Percentiles rank a stretch among this genome's conserved stretches.
These are phyloP conservation scores for Drosophila bunnanda DNA, from an alignment of 2,888 invertebrate genomes.

Conservation along the genomic window DNA sequence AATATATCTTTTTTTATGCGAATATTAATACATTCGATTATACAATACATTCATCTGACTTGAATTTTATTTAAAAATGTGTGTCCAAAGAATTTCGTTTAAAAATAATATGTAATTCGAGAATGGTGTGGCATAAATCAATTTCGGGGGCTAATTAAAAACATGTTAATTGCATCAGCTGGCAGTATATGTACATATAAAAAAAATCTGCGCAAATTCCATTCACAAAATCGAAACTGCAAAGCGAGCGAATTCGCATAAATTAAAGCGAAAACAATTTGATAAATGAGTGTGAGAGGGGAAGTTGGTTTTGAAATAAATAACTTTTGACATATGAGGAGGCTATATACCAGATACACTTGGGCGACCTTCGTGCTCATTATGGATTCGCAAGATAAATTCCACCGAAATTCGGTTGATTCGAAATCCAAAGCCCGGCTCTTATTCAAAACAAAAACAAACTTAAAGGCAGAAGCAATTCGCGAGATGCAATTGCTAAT, in stretches of 20 bases:
- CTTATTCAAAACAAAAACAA: conserved; percentile 11
- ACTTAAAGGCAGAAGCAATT: conserved; percentile 44
- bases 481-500: conserved; percentile 70
- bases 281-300: conserved; percentile 56
- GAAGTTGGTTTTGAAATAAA: conserved; percentile 54
- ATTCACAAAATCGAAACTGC: conserved; percentile 40
- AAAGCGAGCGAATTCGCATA: conserved; percentile 27
- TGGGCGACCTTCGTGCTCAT: conserved; percentile 70
- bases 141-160: conserved; percentile 69
- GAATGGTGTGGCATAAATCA: conserved; percentile 69
- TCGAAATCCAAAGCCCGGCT: conserved; percentile 1
- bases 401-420: conserved; percentile 10
- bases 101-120: conserved; percentile 49
- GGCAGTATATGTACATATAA: conserved; percentile 17
- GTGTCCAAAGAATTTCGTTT: too few species aligned
- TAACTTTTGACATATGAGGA: conserved; percentile 53
- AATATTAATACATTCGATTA: conserved; percentile 24
- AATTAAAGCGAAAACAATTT: conserved; percentile 48
- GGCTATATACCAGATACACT: conserved; percentile 46
- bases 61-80: conserved; percentile 57
- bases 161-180: conserved; percentile 65
- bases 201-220: conserved; percentile 24
- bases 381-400: conserved; percentile 51
- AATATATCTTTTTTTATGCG: conserved; percentile 3
- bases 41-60: conserved; percentile 54